Conservation (phyloP, 2,888 invertebrate species). For the Chalcis sispes region DNA sequence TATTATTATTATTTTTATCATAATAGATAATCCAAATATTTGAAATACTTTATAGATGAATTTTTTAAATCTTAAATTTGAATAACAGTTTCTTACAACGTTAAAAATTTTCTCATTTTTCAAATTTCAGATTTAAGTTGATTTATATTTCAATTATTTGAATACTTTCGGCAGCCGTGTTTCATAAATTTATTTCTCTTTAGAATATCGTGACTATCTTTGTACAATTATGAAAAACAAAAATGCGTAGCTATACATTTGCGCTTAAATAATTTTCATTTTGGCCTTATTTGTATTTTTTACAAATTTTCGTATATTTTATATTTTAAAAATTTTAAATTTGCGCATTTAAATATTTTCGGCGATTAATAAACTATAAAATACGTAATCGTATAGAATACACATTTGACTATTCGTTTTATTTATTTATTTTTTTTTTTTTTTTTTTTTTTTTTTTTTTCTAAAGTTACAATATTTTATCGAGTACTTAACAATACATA, state of each 20-base stretch:
- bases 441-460: too few relatives aligned
- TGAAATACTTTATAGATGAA: neutral
- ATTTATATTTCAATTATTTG: constrained; percentile 1
- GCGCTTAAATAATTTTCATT: neutral
- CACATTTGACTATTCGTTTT: constrained; percentile 1
- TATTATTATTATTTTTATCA: neutral
- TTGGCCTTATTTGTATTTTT: too few relatives aligned
- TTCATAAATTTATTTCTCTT: neutral
- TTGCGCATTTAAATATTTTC: neutral
- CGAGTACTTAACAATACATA: too few relatives aligned
- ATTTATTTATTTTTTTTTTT: neutral
- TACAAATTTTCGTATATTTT: too few relatives aligned
- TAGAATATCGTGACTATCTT: constrained; percentile 7
- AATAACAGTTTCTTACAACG: too few relatives aligned
- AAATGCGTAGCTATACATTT: neutral
- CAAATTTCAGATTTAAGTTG: constrained; percentile 6
- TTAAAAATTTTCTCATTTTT: neutral
- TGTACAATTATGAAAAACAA: neutral
- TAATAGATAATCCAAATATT: neutral
- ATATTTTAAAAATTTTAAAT: neutral
- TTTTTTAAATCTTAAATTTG: too few relatives aligned
- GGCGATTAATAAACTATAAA: constrained; percentile 14
- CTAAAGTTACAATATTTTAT: too few relatives aligned
- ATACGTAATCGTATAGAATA: constrained; percentile 3
- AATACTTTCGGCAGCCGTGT: neutral